Percentiles rank a stretch among this genome's conserved stretches.
phyloP scores from a whole-genome alignment of 2,888 invertebrate species.

The Acrocyrtus sp. region DNA sequence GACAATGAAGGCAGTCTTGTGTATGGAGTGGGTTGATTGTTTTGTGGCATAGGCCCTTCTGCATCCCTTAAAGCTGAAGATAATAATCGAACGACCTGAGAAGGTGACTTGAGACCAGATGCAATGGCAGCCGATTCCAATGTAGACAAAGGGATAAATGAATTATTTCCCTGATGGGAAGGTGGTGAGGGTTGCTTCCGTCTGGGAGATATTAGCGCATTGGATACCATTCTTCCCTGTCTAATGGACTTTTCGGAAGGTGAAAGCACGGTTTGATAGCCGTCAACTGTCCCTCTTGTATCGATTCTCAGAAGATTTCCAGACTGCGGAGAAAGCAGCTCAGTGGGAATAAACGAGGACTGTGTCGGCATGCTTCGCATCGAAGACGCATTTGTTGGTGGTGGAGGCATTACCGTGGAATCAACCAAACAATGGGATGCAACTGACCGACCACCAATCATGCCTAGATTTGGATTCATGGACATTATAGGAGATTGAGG shows the following conservation, averaged over 20 bases:
- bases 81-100: constrained; percentile 29
- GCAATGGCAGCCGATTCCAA: constrained; percentile 42
- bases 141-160: constrained; percentile 43
- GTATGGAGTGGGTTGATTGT: constrained; percentile 2
- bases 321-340: constrained; percentile 15
- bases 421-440: not conserved
- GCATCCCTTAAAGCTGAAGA: constrained; percentile 39
- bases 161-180: constrained; percentile 35
- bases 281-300: constrained; percentile 17
- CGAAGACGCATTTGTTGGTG: constrained; percentile 19
- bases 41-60: constrained; percentile 13
- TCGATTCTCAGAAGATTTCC: constrained; percentile 22
- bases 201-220: constrained; percentile 11
- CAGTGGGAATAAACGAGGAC: constrained; percentile 15
- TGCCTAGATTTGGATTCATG: constrained; percentile 12
- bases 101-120: constrained; percentile 34
- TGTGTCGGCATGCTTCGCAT: constrained; percentile 11
- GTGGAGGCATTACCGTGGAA: constrained; percentile 30
- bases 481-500: constrained; percentile 27
- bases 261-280: constrained; percentile 1
- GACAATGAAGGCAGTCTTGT: constrained; percentile 26
- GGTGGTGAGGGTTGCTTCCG: constrained; percentile 39
- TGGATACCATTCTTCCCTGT: constrained; percentile 24
- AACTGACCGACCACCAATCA: constrained; percentile 5
- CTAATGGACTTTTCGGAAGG: constrained; percentile 20